Evolutionary conservation across 2,797 vertebrate genomes (phyloP).

Genomic region (Sylvia borin): DNA sequence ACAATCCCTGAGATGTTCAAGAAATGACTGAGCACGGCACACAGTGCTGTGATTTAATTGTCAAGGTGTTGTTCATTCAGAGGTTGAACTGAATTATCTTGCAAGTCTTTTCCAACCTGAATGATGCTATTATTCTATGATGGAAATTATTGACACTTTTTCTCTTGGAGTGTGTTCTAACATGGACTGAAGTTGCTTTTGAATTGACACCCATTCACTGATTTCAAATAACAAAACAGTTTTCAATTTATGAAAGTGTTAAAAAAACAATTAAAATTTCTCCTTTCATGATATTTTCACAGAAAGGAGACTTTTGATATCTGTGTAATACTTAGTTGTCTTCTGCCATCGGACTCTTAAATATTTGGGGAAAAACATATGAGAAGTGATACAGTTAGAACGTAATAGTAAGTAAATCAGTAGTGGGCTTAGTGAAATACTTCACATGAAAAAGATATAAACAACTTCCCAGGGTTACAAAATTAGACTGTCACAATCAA

Average conservation of each 20-base stretch:
- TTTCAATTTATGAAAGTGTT: background rate
- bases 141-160: background rate
- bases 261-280: background rate
- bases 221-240: background rate
- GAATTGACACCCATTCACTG: background rate
- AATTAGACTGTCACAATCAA: background rate
- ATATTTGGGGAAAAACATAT: background rate
- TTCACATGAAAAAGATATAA: background rate
- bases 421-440: background rate
- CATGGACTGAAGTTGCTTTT: background rate
- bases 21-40: background rate
- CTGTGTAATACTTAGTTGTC: background rate
- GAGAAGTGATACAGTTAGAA: background rate
- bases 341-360: background rate
- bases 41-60: background rate
- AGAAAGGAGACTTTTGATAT: background rate
- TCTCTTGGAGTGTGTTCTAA: background rate
- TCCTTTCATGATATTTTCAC: background rate
- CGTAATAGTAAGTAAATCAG: slow-evolving; percentile 9
- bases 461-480: background rate
- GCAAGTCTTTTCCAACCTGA: background rate
- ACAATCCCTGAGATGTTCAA: too few species aligned
- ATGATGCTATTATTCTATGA: background rate
- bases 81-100: background rate
- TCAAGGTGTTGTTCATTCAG: background rate